Conservation (phyloP, 2,113 vertebrate species). For the Phalacrocorax aristotelis region DNA sequence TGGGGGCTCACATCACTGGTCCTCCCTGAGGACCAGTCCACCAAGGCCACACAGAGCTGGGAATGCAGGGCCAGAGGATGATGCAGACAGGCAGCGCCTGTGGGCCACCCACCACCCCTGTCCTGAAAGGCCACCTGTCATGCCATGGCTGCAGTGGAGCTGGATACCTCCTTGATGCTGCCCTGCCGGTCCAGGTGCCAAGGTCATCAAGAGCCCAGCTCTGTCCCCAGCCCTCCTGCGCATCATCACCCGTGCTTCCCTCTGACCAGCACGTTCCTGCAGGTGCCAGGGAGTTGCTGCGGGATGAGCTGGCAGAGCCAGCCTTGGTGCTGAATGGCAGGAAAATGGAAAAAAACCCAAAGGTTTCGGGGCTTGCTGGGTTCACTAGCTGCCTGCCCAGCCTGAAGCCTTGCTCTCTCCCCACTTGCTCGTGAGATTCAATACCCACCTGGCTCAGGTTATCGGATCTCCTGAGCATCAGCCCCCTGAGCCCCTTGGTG, state of each 20-base stretch:
- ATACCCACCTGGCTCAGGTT: background rate
- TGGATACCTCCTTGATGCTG: background rate
- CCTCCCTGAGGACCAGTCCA: too few relatives aligned
- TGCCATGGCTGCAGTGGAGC: fast-evolving
- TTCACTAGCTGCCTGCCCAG: background rate
- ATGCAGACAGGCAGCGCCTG: background rate
- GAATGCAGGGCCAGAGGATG: background rate
- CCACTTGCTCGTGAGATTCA: background rate
- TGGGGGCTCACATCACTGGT: background rate
- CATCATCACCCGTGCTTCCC: background rate
- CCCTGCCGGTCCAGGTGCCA: background rate
- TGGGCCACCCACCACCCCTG: too few relatives aligned
- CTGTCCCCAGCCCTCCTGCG: fast-evolving
- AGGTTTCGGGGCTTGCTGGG: background rate
- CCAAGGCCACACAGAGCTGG: fast-evolving
- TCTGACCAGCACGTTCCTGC: fast-evolving
- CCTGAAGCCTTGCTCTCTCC: background rate
- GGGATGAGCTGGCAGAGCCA: background rate
- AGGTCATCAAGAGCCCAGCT: background rate
- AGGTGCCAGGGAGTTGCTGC: fast-evolving
- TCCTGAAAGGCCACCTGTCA: fast-evolving
- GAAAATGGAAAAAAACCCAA: background rate
- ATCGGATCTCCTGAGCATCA: background rate
- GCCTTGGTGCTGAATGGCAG: too few relatives aligned
- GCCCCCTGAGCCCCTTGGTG: background rate